Percentiles rank a stretch among this genome's conserved stretches.
Evolutionary conservation across 2,888 invertebrate genomes (phyloP).

Genomic region (Meteorus cinctellus): DNA sequence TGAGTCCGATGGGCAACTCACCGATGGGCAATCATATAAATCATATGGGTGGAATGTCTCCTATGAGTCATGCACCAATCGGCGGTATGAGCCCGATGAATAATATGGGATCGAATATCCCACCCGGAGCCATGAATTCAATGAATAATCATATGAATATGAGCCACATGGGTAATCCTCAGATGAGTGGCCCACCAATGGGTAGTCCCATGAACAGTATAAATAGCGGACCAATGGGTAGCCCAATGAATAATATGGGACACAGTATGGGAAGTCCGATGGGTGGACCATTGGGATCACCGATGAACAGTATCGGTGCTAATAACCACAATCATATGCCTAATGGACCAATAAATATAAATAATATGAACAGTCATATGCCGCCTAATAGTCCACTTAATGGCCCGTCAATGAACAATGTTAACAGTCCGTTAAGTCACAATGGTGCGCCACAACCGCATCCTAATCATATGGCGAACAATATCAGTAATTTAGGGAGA

Average conservation of each 20-base stretch:
- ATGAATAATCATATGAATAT: slow-evolving; percentile 75
- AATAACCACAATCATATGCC: slow-evolving; percentile 67
- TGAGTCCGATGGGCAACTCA: slow-evolving; percentile 71
- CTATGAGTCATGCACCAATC: slow-evolving; percentile 79
- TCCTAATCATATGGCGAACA: slow-evolving; percentile 70
- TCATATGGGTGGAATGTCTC: slow-evolving; percentile 78
- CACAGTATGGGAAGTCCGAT: slow-evolving; percentile 84
- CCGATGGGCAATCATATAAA: slow-evolving; percentile 76
- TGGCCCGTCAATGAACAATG: slow-evolving; percentile 70
- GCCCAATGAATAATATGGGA: slow-evolving; percentile 79
- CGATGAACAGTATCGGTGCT: slow-evolving; percentile 81
- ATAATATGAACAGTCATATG: slow-evolving; percentile 70
- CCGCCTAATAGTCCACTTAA: slow-evolving; percentile 70
- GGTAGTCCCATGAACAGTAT: slow-evolving; percentile 77
- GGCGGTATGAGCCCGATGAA: slow-evolving; percentile 81
- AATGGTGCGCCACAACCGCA: slow-evolving; percentile 68
- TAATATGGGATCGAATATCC: slow-evolving; percentile 84
- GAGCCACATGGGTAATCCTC: slow-evolving; percentile 73
- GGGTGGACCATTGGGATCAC: slow-evolving; percentile 76
- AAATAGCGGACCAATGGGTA: slow-evolving; percentile 77
- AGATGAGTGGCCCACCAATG: slow-evolving; percentile 77
- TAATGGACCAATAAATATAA: slow-evolving; percentile 70
- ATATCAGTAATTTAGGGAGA: slow-evolving; percentile 74
- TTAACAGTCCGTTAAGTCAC: slow-evolving; percentile 69
- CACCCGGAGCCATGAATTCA: slow-evolving; percentile 78